Evolutionary conservation across 2,888 invertebrate species (phyloP).

Genomic region (Sericinus montela): DNA sequence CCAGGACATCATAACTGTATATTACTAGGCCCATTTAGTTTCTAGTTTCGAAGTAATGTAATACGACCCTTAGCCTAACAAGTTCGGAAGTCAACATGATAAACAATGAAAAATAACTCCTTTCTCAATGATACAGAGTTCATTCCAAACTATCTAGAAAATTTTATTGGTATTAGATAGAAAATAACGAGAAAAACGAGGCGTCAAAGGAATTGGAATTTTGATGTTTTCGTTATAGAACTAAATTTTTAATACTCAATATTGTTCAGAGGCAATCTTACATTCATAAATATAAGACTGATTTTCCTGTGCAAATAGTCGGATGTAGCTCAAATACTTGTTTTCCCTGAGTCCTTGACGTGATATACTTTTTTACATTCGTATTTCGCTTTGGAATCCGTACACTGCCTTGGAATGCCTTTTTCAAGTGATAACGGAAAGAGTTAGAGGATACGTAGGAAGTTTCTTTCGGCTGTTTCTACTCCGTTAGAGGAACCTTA

Average conservation of each 20-base stretch:
- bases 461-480: too few species aligned
- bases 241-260: background rate
- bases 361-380: slow-evolving; percentile 11
- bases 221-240: background rate
- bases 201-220: background rate
- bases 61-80: slow-evolving; percentile 11
- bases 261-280: background rate
- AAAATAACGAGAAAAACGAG: background rate
- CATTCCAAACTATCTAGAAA: background rate
- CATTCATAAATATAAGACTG: background rate
- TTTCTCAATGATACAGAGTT: background rate
- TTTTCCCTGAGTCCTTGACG: slow-evolving; percentile 10
- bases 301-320: background rate
- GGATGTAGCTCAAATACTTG: slow-evolving; percentile 1
- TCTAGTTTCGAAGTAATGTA: slow-evolving; percentile 1
- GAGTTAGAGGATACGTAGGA: too few species aligned
- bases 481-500: too few species aligned
- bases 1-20: too few species aligned
- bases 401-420: slow-evolving; percentile 12
- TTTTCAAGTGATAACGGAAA: too few species aligned
- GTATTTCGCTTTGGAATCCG: slow-evolving; percentile 9
- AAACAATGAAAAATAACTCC: slow-evolving; percentile 1
- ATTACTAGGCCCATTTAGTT: too few species aligned
- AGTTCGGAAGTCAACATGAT: background rate
- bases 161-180: background rate